Evolutionary conservation across 1,140 invertebrate species (phyloP).

Genomic region (Solenopsis invicta): DNA sequence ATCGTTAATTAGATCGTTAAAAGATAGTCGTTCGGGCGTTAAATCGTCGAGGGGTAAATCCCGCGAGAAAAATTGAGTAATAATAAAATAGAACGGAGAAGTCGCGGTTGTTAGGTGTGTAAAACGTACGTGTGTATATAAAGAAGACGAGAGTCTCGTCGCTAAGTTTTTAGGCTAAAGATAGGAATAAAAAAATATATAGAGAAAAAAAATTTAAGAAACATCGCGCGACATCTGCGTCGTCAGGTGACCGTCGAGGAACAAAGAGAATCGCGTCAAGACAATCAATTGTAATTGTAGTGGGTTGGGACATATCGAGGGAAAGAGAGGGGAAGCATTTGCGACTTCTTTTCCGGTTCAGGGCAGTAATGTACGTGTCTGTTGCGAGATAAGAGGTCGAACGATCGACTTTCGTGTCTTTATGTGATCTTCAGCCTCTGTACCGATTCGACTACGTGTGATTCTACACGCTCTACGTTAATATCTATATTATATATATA

Average conservation of each 20-base stretch:
- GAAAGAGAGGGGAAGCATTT: constrained; percentile 45
- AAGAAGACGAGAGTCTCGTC: constrained; percentile 46
- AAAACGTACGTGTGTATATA: constrained; percentile 37
- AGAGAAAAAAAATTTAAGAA: constrained; percentile 47
- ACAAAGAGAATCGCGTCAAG: constrained; percentile 83
- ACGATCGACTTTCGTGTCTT: constrained; percentile 62
- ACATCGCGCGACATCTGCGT: constrained; percentile 52
- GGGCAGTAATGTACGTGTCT: constrained; percentile 45
- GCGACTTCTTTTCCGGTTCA: constrained; percentile 26
- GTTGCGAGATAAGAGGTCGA: constrained; percentile 34
- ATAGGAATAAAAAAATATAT: constrained; percentile 35
- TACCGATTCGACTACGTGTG: constrained; percentile 68
- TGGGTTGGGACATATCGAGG: constrained; percentile 65
- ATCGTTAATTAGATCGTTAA: constrained; percentile 51
- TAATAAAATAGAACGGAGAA: constrained; percentile 22
- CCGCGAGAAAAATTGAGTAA: constrained; percentile 25
- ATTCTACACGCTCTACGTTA: constrained; percentile 69
- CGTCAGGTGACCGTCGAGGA: constrained; percentile 67
- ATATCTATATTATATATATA: constrained; percentile 68
- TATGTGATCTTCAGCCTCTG: constrained; percentile 78
- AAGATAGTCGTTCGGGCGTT: constrained; percentile 67
- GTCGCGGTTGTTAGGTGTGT: constrained; percentile 31
- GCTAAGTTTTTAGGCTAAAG: constrained; percentile 49
- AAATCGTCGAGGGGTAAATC: constrained; percentile 18
- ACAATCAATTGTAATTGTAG: constrained; percentile 83